A percentile compares a stretch with the other conserved stretches of the same genome.
These are phyloP conservation scores for Sisyra terminalis DNA, from an alignment of 2,888 invertebrate species.

Conservation along the genomic window DNA sequence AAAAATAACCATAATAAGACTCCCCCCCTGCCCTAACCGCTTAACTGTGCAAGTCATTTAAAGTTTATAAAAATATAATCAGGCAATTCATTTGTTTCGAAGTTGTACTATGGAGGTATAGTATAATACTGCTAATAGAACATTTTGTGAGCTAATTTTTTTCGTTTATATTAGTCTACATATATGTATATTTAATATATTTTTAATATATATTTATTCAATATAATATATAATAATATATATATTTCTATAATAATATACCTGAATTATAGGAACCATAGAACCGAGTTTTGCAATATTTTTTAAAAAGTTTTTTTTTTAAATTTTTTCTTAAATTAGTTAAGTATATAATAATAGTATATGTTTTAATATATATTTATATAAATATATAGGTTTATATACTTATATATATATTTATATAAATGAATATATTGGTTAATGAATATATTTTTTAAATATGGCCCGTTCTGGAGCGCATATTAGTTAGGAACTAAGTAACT, in stretches of 20 bases:
- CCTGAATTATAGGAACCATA: conserved; percentile 8
- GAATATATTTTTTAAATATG: too few relatives aligned
- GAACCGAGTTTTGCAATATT: conserved; percentile 5
- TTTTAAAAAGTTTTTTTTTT: not conserved
- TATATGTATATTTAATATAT: conserved; percentile 5
- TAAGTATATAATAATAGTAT: not conserved
- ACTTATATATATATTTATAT: not conserved
- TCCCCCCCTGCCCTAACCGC: too few relatives aligned
- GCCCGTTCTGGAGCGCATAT: too few relatives aligned
- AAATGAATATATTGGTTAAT: too few relatives aligned
- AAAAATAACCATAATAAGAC: too few relatives aligned
- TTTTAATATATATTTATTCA: too few relatives aligned
- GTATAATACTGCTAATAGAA: not conserved
- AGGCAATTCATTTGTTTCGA: too few relatives aligned
- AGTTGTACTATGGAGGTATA: too few relatives aligned
- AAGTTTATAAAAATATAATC: too few relatives aligned
- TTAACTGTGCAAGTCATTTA: too few relatives aligned
- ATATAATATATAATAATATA: conserved; percentile 4
- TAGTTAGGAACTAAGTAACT: conserved; percentile 20
- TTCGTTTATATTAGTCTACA: too few relatives aligned
- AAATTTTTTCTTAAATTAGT: not conserved
- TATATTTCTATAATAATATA: conserved; percentile 2
- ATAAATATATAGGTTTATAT: not conserved
- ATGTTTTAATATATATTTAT: too few relatives aligned
- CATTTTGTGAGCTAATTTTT: not conserved